Evolutionary conservation across 1,140 invertebrate species (phyloP).

Genomic region (Pseudobourletiella spinata): DNA sequence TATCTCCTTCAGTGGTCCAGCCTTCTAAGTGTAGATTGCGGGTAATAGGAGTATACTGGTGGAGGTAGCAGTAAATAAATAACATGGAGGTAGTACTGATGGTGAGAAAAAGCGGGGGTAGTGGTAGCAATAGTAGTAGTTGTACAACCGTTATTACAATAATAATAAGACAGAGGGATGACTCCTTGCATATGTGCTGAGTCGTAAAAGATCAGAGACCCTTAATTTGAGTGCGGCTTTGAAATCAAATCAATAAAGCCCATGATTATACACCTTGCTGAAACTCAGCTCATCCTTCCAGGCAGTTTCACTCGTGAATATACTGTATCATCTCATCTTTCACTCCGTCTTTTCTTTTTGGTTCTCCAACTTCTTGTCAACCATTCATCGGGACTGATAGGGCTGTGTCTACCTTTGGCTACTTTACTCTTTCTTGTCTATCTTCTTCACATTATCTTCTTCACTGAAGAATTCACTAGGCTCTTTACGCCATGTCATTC

Average conservation of each 20-base stretch:
- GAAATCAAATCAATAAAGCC: constrained; percentile 23
- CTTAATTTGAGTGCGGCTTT: constrained; percentile 26
- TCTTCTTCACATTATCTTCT: background rate
- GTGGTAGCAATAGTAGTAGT: background rate
- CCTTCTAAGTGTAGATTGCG: too few species aligned
- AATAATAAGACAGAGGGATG: constrained; percentile 10
- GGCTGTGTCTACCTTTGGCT: background rate
- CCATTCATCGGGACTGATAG: background rate
- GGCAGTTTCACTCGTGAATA: background rate
- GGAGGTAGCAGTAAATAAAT: too few species aligned
- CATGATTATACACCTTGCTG: constrained; percentile 12
- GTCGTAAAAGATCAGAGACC: constrained; percentile 17
- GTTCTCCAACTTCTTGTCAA: background rate
- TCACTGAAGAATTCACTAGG: constrained; percentile 2
- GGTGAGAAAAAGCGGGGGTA: too few species aligned
- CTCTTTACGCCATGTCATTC: constrained; percentile 9
- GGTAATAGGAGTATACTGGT: too few species aligned
- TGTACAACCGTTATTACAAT: constrained; percentile 1
- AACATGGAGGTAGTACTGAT: too few species aligned
- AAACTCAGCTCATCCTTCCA: constrained; percentile 1
- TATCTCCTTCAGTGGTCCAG: too few species aligned
- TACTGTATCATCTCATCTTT: constrained; percentile 5
- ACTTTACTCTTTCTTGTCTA: background rate
- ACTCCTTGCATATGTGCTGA: background rate
- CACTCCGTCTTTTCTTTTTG: background rate